Conservation (phyloP, 2,113 vertebrate genomes). For the Chionomys nivalis region DNA sequence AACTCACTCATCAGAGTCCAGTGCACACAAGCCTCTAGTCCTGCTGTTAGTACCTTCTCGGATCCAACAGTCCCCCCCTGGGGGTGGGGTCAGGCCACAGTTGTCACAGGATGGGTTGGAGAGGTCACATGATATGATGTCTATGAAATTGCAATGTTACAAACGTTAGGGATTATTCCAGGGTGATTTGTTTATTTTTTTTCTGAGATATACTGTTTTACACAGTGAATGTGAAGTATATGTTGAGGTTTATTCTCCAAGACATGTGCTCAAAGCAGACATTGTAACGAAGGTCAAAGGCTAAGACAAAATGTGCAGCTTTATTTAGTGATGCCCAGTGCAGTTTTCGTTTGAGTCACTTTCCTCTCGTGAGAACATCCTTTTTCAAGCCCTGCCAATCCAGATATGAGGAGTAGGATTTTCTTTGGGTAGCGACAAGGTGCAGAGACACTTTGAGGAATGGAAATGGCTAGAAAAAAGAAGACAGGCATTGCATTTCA, state of each 20-base stretch:
- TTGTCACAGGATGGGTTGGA: background rate
- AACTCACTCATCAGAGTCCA: background rate
- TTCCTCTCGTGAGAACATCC: background rate
- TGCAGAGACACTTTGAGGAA: background rate
- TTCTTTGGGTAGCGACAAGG: background rate
- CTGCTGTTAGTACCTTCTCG: background rate
- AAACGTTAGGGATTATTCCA: background rate
- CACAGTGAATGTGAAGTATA: background rate
- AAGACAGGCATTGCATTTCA: background rate
- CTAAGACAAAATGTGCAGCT: background rate
- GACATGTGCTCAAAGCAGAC: background rate
- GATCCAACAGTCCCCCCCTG: no score
- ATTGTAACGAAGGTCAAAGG: background rate
- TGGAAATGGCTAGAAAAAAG: background rate
- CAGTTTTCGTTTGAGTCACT: background rate
- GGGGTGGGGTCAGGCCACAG: background rate
- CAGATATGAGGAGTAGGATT: background rate
- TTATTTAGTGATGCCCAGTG: background rate
- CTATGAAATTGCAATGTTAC: background rate
- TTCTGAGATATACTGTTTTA: background rate
- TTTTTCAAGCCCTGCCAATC: background rate
- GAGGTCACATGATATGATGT: background rate
- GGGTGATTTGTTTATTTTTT: background rate
- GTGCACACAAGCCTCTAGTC: rapidly evolving
- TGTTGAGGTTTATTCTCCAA: background rate